These are phyloP conservation scores for Magallana ariakensis DNA, from an alignment of 1,140 invertebrate genomes.

Conservation along the genomic window DNA sequence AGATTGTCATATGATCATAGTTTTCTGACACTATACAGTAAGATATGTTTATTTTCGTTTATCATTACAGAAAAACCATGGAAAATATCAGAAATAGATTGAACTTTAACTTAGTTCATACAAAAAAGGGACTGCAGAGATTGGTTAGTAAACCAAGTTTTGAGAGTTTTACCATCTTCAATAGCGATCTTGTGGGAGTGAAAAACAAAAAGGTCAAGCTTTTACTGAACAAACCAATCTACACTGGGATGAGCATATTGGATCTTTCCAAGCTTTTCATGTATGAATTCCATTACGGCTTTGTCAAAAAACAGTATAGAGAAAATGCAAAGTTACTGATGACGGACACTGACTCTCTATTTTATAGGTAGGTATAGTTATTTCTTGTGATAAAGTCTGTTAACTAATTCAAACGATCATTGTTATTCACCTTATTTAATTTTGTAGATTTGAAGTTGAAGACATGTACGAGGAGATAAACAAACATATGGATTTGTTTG, in stretches of 20 bases:
- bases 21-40: no score
- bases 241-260: slow-evolving; percentile 21
- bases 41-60: no score
- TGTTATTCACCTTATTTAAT: neutral
- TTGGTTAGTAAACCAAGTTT: slow-evolving; percentile 75
- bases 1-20: no score
- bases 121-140: slow-evolving; percentile 53
- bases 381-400: no score
- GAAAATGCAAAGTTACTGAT: slow-evolving; percentile 70
- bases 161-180: slow-evolving; percentile 52
- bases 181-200: slow-evolving; percentile 59
- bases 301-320: slow-evolving; percentile 62
- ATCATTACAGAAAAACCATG: slow-evolving; percentile 77
- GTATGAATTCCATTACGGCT: no score
- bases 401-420: neutral
- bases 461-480: slow-evolving; percentile 65
- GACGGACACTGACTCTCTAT: slow-evolving; percentile 80
- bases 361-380: slow-evolving; percentile 71
- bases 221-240: slow-evolving; percentile 65
- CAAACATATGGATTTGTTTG: slow-evolving; percentile 55
- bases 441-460: neutral
- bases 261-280: no score
- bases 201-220: slow-evolving; percentile 60
- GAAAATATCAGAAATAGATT: slow-evolving; percentile 73
- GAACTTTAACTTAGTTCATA: slow-evolving; percentile 60